Evolutionary conservation across 2,113 vertebrate genomes (phyloP), one percentile per base, ranked within the genome.

Genomic region (Grantiella picta): DNA sequence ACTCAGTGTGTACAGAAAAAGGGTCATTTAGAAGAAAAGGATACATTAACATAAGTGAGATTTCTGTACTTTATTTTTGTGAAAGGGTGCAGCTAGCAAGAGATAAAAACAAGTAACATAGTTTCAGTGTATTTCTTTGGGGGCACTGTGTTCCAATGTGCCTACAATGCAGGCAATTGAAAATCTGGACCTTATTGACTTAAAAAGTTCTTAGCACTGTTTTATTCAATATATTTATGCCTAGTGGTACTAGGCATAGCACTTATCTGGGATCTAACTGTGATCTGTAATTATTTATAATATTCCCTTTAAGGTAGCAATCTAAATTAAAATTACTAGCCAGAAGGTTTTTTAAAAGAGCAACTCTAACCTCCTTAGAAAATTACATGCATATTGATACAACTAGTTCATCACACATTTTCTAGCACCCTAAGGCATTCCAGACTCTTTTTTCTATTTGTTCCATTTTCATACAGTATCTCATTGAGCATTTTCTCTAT

Each of bases 221-320:
- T 91, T 91, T 94, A 79, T 94, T 86, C 64, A 82, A 78, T 75
- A 36, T 90, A 93, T 91, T 90, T 93, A 44, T 88, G 78, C 92
- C 79, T 77, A 82, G 63, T 96, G 79, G 71, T 93, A 82, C 33
- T 20, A 45, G 44, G 44, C 44, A 45, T 45, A 82, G 53, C 33
- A 82, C 61, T 97, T 95, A 92, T 87, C 65, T 87, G 52, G 35
- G 56, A 95, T 95, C 90, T 95, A 94, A 77, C 84, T 83, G 79
- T 93, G 93, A 94, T 94, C 76, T 95, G 91, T 94, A 97, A 96
- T 96, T 94, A 94, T 96, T 97, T 95, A 96, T 95, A 94, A 94
- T 94, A 91, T 83, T 93, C 88, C 88, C 93, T 95, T 83, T 92
- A 94, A 97, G 90, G 90, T 90, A 96, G 56, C 38, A 96, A 88